Conservation (phyloP, 2,797 vertebrate species). For the Garrulus glandarius region DNA sequence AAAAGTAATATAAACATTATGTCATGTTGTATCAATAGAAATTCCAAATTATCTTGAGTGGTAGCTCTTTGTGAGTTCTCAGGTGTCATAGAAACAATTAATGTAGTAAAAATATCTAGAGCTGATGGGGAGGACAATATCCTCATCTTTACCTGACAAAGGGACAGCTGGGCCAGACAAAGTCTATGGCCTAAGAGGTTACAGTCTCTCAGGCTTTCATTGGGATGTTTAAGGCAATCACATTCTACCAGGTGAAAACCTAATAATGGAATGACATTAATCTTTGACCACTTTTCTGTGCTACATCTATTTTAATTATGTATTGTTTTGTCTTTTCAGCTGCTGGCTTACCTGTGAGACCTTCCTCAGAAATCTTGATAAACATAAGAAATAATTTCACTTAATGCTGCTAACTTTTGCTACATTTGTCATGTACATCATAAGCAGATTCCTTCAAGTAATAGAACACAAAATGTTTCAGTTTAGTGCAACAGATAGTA, state of each 20-base stretch:
- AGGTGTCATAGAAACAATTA: background rate
- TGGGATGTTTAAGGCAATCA: background rate
- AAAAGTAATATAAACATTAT: background rate
- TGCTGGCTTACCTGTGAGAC: rapidly evolving
- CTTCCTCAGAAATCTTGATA: background rate
- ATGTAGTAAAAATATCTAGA: background rate
- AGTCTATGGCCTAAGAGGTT: background rate
- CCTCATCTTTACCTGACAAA: background rate
- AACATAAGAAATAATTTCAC: background rate
- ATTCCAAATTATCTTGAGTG: background rate
- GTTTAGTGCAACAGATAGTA: background rate
- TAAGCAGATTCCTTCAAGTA: background rate
- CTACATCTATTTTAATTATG: background rate
- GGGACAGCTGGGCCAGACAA: rapidly evolving
- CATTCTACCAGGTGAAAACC: background rate
- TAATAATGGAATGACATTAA: rapidly evolving
- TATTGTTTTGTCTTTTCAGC: background rate
- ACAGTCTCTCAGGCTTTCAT: rapidly evolving
- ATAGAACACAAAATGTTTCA: background rate
- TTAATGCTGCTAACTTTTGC: background rate
- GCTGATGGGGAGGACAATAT: background rate
- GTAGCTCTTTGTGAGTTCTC: background rate
- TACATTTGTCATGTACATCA: background rate
- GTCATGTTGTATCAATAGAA: background rate
- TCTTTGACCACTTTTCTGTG: background rate